A percentile compares a stretch with the other conserved stretches of the same genome.
Conservation (phyloP, 2,888 invertebrate genomes). For the Dendrolimus pini region DNA sequence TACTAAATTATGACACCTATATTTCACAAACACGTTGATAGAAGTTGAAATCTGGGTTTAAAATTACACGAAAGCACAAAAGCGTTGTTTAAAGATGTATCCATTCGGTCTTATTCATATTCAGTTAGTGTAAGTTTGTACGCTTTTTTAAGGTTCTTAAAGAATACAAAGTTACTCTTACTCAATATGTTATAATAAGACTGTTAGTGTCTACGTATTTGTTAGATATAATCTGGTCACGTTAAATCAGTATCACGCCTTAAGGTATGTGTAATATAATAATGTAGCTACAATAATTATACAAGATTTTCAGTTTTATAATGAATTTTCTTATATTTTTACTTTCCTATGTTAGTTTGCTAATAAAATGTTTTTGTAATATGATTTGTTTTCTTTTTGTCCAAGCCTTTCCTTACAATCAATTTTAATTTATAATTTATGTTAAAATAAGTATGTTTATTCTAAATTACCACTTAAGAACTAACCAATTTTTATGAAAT, state of each 20-base stretch:
- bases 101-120: neutral
- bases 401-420: too few relatives aligned
- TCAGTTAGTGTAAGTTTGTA: too few relatives aligned
- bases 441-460: too few relatives aligned
- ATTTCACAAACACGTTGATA: too few relatives aligned
- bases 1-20: too few relatives aligned
- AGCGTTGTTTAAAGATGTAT: neutral
- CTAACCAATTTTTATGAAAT: too few relatives aligned
- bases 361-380: constrained; percentile 75
- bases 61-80: neutral
- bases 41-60: too few relatives aligned
- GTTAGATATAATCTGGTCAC: constrained; percentile 41
- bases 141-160: neutral
- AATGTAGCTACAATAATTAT: constrained; percentile 62
- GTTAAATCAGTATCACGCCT: constrained; percentile 37
- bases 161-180: neutral
- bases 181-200: neutral
- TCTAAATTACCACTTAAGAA: too few relatives aligned
- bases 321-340: constrained; percentile 72
- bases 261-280: constrained; percentile 45
- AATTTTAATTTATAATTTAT: too few relatives aligned
- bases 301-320: constrained; percentile 70
- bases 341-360: constrained; percentile 76
- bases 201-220: constrained; percentile 6
- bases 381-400: constrained; percentile 16